A percentile compares a stretch with the other conserved stretches of the same genome.
Conservation (phyloP, 2,113 vertebrate species). For the Loxodonta africana region DNA sequence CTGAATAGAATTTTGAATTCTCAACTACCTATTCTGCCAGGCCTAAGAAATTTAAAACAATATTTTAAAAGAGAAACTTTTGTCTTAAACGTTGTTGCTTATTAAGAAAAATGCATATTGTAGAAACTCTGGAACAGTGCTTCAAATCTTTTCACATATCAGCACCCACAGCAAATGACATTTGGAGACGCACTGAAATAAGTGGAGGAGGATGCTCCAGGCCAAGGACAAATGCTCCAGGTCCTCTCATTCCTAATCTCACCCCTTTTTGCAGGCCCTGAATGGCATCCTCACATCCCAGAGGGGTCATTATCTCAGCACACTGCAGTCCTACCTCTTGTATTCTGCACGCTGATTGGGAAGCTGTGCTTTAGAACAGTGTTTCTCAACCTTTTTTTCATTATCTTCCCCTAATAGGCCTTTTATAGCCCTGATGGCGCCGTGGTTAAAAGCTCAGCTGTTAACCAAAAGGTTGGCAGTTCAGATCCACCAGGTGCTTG, state of each 20-base stretch:
- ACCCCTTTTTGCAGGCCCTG: background rate
- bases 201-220: background rate
- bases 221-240: background rate
- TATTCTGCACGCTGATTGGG: background rate
- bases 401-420: background rate
- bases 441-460: no score
- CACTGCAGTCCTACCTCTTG: background rate
- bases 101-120: background rate
- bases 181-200: background rate
- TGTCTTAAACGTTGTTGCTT: background rate
- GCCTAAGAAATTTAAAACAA: background rate
- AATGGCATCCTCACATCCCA: background rate
- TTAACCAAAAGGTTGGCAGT: no score
- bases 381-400: background rate
- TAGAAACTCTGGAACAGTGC: background rate
- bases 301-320: background rate
- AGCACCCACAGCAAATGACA: background rate
- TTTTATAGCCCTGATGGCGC: background rate
- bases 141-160: background rate
- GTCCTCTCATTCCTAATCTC: background rate
- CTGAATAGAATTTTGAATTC: constrained; percentile 33
- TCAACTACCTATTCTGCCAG: background rate
- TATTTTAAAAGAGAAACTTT: background rate
- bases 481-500: no score
- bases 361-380: background rate